Conservation (phyloP, 2,797 vertebrate species). For the Protonibea diacanthus region DNA sequence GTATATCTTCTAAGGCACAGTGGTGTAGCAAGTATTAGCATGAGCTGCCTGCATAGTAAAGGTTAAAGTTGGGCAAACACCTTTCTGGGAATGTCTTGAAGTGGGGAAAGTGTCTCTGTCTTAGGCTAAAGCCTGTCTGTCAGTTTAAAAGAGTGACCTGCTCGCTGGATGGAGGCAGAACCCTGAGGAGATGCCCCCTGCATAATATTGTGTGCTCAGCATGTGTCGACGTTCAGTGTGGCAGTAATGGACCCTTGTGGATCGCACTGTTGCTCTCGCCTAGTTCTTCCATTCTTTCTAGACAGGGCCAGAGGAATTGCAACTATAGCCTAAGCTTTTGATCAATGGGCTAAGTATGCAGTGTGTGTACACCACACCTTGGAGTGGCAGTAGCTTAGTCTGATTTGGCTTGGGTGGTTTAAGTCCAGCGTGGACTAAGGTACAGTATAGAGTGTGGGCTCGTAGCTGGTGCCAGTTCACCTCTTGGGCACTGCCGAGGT, state of each 20-base stretch:
- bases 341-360: not conserved
- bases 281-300: conserved; percentile 25
- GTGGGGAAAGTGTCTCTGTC: conserved; percentile 47
- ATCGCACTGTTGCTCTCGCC: conserved; percentile 23
- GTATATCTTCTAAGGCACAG: not conserved
- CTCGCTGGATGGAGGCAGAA: conserved; percentile 59
- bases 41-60: conserved; percentile 20
- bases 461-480: too few relatives aligned
- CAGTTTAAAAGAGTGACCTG: conserved; percentile 69
- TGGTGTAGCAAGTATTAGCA: not conserved
- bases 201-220: conserved; percentile 52
- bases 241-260: conserved; percentile 29
- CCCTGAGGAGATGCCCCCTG: conserved; percentile 62
- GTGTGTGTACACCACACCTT: not conserved
- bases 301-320: conserved; percentile 20
- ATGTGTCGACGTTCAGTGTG: conserved; percentile 18
- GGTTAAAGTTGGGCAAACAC: conserved; percentile 43
- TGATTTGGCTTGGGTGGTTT: too few relatives aligned
- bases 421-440: too few relatives aligned
- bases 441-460: too few relatives aligned
- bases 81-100: conserved; percentile 30
- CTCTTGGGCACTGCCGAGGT: too few relatives aligned
- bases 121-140: conserved; percentile 64
- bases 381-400: too few relatives aligned
- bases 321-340: conserved; percentile 20